Percentiles rank a stretch among this genome's conserved stretches.
Evolutionary conservation across 1,140 invertebrate genomes (phyloP).

Genomic region (Sarcophaga peregrina): DNA sequence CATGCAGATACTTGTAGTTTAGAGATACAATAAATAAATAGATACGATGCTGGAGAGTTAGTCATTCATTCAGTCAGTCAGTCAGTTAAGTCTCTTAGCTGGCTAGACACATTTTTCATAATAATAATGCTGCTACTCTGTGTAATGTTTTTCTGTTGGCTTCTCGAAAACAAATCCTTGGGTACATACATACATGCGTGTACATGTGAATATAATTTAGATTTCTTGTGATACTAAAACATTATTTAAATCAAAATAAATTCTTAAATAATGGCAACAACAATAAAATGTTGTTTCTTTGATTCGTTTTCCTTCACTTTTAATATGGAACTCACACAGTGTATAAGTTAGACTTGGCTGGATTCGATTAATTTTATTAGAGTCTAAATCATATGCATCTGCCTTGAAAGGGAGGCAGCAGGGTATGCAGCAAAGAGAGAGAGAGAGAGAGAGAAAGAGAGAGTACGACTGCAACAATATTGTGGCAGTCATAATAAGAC

Average conservation of each 20-base stretch:
- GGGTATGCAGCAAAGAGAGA: background rate
- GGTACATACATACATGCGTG: background rate
- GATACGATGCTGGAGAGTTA: background rate
- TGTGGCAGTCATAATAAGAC: slow-evolving; percentile 9
- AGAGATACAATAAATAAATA: no score
- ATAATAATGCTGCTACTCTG: background rate
- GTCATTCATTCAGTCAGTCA: background rate
- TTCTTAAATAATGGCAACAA: background rate
- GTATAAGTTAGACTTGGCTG: background rate
- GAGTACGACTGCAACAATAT: background rate
- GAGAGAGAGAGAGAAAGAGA: background rate
- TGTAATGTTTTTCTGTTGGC: background rate
- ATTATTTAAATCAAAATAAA: slow-evolving; percentile 13
- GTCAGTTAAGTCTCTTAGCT: slow-evolving; percentile 10
- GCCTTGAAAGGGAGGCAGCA: background rate
- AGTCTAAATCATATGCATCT: background rate
- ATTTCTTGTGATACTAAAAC: background rate
- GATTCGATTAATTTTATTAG: slow-evolving; percentile 11
- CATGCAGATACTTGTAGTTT: no score
- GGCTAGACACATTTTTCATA: slow-evolving; percentile 36
- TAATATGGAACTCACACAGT: background rate
- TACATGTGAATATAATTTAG: background rate
- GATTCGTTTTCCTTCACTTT: no score
- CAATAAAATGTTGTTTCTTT: background rate
- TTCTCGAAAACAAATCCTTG: background rate